A percentile compares a stretch with the other conserved stretches of the same genome.
These are phyloP conservation scores for Phrynosoma blainvillii DNA, from an alignment of 2,113 vertebrate species.

Conservation along the genomic window DNA sequence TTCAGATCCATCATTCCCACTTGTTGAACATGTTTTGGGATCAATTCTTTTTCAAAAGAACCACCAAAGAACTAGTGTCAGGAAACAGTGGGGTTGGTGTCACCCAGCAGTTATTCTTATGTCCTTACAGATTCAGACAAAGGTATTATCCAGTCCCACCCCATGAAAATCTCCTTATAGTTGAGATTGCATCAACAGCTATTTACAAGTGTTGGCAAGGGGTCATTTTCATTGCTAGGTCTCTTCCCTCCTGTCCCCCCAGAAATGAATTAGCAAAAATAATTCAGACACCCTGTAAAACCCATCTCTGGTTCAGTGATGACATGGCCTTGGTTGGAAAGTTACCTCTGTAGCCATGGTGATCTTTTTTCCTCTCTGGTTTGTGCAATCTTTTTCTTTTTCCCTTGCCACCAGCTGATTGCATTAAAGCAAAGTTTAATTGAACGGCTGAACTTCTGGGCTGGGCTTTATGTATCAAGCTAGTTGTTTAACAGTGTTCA, in stretches of 20 bases:
- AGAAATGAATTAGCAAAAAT: accelerated
- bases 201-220: too few species aligned
- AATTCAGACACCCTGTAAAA: neutral
- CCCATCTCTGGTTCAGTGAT: neutral
- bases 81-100: too few species aligned
- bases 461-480: neutral
- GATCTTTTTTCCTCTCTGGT: neutral
- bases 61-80: too few species aligned
- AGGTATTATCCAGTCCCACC: too few species aligned
- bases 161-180: too few species aligned
- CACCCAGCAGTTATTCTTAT: too few species aligned
- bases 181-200: too few species aligned
- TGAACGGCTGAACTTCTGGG: conserved; percentile 21
- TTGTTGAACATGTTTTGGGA: too few species aligned
- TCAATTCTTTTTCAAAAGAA: too few species aligned
- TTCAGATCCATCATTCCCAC: too few species aligned
- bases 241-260: accelerated
- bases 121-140: too few species aligned
- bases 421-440: conserved; percentile 40
- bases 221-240: neutral
- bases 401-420: neutral
- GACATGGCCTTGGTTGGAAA: neutral
- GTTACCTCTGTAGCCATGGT: conserved; percentile 29
- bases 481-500: conserved; percentile 24
- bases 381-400: neutral